Evolutionary conservation across 1,140 invertebrate genomes (phyloP), one percentile per base, ranked within the genome.

Genomic region (Diabrotica virgifera): DNA sequence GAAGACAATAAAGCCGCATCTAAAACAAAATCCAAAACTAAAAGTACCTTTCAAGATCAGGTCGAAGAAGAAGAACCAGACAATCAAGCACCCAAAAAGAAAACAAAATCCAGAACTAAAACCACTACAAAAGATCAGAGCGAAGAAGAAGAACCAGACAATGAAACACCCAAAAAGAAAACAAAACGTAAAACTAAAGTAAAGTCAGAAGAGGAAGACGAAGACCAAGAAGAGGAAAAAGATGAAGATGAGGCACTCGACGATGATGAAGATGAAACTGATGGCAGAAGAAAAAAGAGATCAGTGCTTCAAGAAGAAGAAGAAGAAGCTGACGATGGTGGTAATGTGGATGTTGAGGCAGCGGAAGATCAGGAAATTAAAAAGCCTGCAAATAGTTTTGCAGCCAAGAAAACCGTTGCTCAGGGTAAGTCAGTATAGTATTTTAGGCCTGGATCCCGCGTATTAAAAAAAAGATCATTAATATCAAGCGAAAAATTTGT

Each of bases 321-420:
- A 46, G 40, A 46, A 3, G 40, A 46, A 46, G 40, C n/a, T 46
- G 24, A 24, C 24, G 24, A 24, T 24, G 24, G 24, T 1, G 24
- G 1, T 24, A 24, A 24, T 24, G 6, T 46, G 8, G 51, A 52
- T 51, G 12, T 24, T 51, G 59, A 61, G 5, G 59, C 13, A 51
- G 13, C n/a, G n/a, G 59, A 61, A 61, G 56, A 36, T 12, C 35
- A 58, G 36, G 35, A 11, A 12, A 36, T 24, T 13, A 51, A 61
- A 52, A 61, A 61, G 12, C 12, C 24, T 51, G 24, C 24, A n/a
- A 61, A 61, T n/a, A 52, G 51, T 51, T 61, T 11, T 51, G 59
- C 59, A 14, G 59, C 59, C 36, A 61, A 61, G 51, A 61, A 61
- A 51, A 61, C 59, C 8, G 59, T 61, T 12, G 59, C 59, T 5